phyloP scores from a whole-genome alignment of 1,140 invertebrate genomes.

The Lucilia cuprina region DNA sequence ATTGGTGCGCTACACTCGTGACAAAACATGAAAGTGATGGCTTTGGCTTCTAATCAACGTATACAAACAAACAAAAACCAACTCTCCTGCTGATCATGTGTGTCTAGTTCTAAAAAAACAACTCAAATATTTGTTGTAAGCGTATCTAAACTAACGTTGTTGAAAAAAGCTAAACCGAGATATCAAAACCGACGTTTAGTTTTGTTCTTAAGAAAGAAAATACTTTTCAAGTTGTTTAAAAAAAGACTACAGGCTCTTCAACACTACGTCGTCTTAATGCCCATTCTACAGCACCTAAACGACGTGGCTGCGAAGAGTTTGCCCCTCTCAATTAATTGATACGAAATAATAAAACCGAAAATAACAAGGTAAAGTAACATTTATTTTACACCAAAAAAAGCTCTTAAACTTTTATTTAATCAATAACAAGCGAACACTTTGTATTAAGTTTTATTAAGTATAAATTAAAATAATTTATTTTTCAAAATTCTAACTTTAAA shows the following conservation, averaged over 20 bases:
- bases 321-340: background rate
- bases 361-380: constrained; percentile 7
- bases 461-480: background rate
- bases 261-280: constrained; percentile 8
- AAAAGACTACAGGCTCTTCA: constrained; percentile 7
- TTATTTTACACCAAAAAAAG: background rate
- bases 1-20: constrained; percentile 1
- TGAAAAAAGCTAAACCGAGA: background rate
- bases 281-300: constrained; percentile 1
- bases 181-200: background rate
- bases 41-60: background rate
- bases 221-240: background rate
- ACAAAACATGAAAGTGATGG: background rate
- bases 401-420: background rate
- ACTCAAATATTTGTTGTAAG: background rate
- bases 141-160: background rate
- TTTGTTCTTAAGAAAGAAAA: background rate
- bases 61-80: background rate
- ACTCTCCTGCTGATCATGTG: constrained; percentile 16
- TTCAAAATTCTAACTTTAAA: background rate
- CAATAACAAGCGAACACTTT: background rate
- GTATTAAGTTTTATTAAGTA: background rate
- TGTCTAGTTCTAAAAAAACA: background rate
- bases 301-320: constrained; percentile 16
- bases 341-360: background rate